Conservation (phyloP, 2,797 vertebrate species). For the Limnodromus scolopaceus region DNA sequence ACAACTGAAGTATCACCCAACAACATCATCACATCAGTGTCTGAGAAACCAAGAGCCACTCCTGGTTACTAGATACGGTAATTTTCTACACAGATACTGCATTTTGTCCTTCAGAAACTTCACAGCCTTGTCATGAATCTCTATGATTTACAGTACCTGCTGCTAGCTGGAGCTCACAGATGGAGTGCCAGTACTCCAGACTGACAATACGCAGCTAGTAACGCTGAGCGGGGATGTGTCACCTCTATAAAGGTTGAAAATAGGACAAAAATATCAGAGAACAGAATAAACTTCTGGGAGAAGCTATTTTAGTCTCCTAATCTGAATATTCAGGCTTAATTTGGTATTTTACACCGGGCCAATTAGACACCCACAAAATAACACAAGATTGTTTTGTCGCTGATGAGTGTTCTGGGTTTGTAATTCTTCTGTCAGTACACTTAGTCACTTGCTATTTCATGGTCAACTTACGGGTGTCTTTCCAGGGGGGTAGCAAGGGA, state of each 20-base stretch:
- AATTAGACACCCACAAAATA: constrained; percentile 53
- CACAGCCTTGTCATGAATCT: constrained; percentile 67
- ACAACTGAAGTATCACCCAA: not conserved
- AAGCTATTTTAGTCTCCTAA: constrained; percentile 48
- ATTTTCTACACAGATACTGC: not conserved
- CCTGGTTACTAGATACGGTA: not conserved
- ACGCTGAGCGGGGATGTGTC: constrained; percentile 47
- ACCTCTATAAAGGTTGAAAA: constrained; percentile 72
- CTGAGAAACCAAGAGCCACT: not conserved
- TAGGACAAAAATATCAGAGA: constrained; percentile 66
- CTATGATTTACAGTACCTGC: constrained; percentile 74
- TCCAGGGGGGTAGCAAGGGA: not conserved
- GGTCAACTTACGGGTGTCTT: not conserved
- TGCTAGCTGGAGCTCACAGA: constrained; percentile 72
- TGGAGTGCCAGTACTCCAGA: constrained; percentile 64
- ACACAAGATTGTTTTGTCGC: not conserved
- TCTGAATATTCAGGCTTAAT: constrained; percentile 43
- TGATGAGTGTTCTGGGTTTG: not conserved
- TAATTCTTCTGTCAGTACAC: not conserved
- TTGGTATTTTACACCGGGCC: constrained; percentile 29
- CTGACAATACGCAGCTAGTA: constrained; percentile 67
- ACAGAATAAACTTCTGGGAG: constrained; percentile 54
- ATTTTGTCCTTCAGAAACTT: constrained; percentile 69
- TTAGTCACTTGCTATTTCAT: constrained; percentile 27
- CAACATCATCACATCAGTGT: fast-evolving